These are phyloP conservation scores for Axea sp. DNA, from an alignment of 2,888 invertebrate genomes.

Conservation along the genomic window DNA sequence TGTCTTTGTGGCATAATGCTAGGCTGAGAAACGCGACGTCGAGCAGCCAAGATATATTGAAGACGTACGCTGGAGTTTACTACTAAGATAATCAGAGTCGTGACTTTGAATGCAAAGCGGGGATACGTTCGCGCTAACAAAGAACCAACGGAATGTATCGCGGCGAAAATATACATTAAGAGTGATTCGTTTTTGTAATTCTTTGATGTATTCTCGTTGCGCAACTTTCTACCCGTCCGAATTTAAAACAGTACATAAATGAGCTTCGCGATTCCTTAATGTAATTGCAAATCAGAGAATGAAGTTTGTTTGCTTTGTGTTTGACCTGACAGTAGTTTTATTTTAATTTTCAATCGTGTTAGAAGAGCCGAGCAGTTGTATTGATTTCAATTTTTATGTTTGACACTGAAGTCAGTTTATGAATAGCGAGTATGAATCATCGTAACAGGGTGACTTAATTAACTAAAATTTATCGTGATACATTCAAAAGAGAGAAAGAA, in stretches of 20 bases:
- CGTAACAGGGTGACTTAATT: no score
- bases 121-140: conserved; percentile 65
- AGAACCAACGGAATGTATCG: conserved; percentile 39
- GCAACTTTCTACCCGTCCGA: not conserved
- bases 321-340: no score
- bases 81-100: conserved; percentile 75
- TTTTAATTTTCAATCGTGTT: no score
- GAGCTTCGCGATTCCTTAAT: conserved; percentile 13
- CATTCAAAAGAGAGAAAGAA: no score
- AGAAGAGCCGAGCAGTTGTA: no score
- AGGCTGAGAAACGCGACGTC: conserved; percentile 44
- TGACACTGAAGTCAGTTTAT: no score
- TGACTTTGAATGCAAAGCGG: conserved; percentile 72
- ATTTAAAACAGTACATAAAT: conserved; percentile 25
- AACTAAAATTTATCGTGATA: no score
- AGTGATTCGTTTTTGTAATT: conserved; percentile 45
- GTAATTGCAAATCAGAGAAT: no score
- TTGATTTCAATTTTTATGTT: no score
- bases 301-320: no score
- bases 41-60: conserved; percentile 39
- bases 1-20: conserved; percentile 30
- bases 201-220: conserved; percentile 20
- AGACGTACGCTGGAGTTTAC: conserved; percentile 65
- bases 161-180: conserved; percentile 42
- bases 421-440: no score